Percentiles rank a stretch among this genome's conserved stretches.
phyloP scores from a whole-genome alignment of 2,888 invertebrate genomes.

The Spicauda simplicius region DNA sequence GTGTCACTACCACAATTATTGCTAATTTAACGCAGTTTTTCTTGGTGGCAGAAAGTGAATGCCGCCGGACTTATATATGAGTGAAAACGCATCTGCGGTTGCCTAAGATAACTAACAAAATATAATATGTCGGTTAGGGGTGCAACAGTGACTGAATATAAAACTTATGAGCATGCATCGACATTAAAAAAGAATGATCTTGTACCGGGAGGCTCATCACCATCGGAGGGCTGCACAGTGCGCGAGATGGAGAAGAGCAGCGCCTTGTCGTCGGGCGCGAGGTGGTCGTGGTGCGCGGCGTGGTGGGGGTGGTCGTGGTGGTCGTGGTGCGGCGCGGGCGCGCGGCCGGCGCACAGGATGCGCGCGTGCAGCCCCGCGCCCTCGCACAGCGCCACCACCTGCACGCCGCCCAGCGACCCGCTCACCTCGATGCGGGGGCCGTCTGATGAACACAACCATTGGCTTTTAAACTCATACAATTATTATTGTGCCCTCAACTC shows the following conservation, averaged over 20 bases:
- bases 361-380: slow-evolving; percentile 89
- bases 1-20: no score
- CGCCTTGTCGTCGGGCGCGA: slow-evolving; percentile 57
- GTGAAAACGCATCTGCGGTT: no score
- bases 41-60: no score
- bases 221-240: slow-evolving; percentile 47
- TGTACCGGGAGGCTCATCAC: slow-evolving; percentile 55
- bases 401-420: slow-evolving; percentile 96
- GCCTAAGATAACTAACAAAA: no score
- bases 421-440: slow-evolving; percentile 86
- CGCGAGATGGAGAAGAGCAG: slow-evolving; percentile 64
- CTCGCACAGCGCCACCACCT: slow-evolving; percentile 94
- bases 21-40: no score
- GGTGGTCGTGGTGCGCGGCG: slow-evolving; percentile 65
- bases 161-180: no score
- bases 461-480: no score
- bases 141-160: no score
- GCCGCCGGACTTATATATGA: no score
- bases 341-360: slow-evolving; percentile 93
- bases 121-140: no score
- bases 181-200: neutral
- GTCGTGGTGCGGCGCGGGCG: slow-evolving; percentile 53
- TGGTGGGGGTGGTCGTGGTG: no score
- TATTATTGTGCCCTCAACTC: no score
- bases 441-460: slow-evolving; percentile 56